Evolutionary conservation across 2,113 vertebrate species (phyloP).

Genomic region (Melanerpes formicivorus): DNA sequence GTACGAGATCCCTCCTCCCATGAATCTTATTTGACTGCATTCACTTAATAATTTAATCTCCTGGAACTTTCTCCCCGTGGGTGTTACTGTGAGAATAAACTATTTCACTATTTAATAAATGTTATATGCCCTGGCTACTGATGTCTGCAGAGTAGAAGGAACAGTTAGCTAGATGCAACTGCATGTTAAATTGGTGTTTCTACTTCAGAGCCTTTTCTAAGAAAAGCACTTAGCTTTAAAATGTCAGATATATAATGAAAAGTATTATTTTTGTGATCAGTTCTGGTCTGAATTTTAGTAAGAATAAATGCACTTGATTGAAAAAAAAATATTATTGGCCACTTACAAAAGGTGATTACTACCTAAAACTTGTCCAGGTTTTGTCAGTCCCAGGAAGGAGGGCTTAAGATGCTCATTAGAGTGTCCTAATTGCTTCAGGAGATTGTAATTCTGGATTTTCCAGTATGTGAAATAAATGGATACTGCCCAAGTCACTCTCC

Average conservation of each 20-base stretch:
- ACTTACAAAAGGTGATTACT: neutral
- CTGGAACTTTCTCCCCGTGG: neutral
- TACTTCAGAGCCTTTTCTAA: neutral
- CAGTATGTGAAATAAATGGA: neutral
- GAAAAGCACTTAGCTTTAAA: neutral
- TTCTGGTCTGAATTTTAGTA: neutral
- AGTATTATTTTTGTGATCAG: neutral
- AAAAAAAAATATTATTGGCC: neutral
- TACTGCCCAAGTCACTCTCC: neutral
- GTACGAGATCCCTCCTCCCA: neutral
- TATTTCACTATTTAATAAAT: neutral
- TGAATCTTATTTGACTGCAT: fast-evolving
- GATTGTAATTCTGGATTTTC: neutral
- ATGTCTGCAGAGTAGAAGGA: neutral
- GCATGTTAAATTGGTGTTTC: neutral
- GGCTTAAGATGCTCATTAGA: neutral
- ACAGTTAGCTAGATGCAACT: neutral
- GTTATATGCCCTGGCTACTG: neutral
- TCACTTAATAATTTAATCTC: neutral
- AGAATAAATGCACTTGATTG: neutral
- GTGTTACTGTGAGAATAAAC: neutral
- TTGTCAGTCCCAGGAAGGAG: neutral
- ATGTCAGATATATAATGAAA: neutral
- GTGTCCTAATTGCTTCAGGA: neutral
- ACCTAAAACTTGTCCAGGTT: neutral